Percentiles rank a stretch among this genome's conserved stretches.
These are phyloP conservation scores for Spatulosminthurus flaviceps DNA, from an alignment of 2,888 invertebrate species.

Conservation along the genomic window DNA sequence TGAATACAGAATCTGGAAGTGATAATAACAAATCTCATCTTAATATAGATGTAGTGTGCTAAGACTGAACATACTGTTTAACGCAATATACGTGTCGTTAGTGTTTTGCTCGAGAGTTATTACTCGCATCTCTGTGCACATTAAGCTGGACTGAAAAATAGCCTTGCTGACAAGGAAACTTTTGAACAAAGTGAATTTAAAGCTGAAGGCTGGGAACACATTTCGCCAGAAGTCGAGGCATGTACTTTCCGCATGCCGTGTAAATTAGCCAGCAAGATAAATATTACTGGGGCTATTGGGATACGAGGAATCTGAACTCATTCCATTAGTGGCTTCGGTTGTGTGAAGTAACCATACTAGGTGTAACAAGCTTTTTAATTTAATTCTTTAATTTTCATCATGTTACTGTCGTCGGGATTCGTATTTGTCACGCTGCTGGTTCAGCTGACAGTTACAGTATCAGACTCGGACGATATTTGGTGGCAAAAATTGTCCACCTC, in stretches of 20 bases:
- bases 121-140: too few species aligned
- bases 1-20: too few species aligned
- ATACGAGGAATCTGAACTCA: neutral
- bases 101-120: too few species aligned
- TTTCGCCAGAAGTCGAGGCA: too few species aligned
- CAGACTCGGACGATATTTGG: constrained; percentile 45
- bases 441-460: constrained; percentile 35
- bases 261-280: neutral
- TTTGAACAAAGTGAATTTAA: too few species aligned
- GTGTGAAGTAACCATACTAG: neutral
- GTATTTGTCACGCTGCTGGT: constrained; percentile 43
- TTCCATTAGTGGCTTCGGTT: neutral
- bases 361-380: neutral
- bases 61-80: too few species aligned
- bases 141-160: too few species aligned
- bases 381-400: neutral
- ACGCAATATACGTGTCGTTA: too few species aligned
- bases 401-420: neutral
- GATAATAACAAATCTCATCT: too few species aligned
- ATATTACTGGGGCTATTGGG: neutral
- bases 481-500: constrained; percentile 56
- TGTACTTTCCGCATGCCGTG: neutral
- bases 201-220: too few species aligned
- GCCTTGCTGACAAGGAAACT: too few species aligned
- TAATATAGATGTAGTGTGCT: too few species aligned